Conservation (phyloP, 2,888 invertebrate species). For the Caenorhabditis sulstoni region DNA sequence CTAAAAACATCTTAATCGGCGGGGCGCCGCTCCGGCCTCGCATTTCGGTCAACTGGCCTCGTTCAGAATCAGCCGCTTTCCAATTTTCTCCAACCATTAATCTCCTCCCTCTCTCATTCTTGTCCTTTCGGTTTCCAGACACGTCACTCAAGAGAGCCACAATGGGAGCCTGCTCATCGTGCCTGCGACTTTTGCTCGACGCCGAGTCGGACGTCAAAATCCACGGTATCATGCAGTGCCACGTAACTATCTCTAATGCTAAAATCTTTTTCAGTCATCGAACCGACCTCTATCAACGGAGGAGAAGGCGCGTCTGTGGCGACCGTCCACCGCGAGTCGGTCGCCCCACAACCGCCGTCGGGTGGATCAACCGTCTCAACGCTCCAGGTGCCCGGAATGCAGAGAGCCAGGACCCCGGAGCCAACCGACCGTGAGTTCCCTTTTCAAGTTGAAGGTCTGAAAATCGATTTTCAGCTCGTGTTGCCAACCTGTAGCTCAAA, state of each 20-base stretch:
- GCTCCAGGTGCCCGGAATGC: slow-evolving; percentile 60
- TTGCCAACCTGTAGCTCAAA: slow-evolving; percentile 35
- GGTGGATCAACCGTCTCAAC: slow-evolving; percentile 21
- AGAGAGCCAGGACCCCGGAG: slow-evolving; percentile 27
- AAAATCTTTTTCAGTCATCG: slow-evolving; percentile 65
- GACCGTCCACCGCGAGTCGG: slow-evolving; percentile 16
- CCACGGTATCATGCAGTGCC: slow-evolving; percentile 65
- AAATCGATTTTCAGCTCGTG: slow-evolving; percentile 25
- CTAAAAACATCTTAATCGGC: slow-evolving; percentile 13
- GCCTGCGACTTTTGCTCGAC: slow-evolving; percentile 69
- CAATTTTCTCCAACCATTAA: slow-evolving; percentile 1
- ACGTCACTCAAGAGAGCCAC: neutral
- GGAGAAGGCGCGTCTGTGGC: slow-evolving; percentile 57
- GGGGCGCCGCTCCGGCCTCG: neutral
- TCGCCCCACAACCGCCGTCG: slow-evolving; percentile 21
- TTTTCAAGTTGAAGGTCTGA: neutral
- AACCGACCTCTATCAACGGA: slow-evolving; percentile 69
- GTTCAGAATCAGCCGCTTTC: slow-evolving; percentile 20
- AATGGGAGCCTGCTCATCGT: slow-evolving; percentile 71
- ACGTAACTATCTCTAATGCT: too few species aligned
- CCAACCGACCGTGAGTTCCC: slow-evolving; percentile 46
- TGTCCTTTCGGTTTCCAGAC: neutral
- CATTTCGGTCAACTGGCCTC: slow-evolving; percentile 1
- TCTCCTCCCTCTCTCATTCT: slow-evolving; percentile 17
- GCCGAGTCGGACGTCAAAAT: slow-evolving; percentile 74